Percentiles rank a stretch among this genome's conserved stretches.
These are phyloP conservation scores for Chironomus riparius DNA, from an alignment of 2,888 invertebrate genomes.

Conservation along the genomic window DNA sequence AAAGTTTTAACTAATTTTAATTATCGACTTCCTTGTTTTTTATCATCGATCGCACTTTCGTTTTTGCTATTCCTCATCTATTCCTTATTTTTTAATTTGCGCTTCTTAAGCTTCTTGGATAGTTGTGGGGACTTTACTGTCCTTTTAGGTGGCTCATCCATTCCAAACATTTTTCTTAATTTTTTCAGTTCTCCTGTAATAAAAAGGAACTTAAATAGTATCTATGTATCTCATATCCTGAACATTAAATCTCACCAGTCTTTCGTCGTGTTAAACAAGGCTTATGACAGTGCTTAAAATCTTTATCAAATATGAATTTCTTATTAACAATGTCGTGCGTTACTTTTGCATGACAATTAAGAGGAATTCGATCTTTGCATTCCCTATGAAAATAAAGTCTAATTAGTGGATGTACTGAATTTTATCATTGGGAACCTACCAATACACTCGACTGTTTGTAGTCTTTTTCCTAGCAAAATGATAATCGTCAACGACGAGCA, in stretches of 20 bases:
- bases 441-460: background rate
- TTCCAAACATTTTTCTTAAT: constrained; percentile 26
- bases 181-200: constrained; percentile 33
- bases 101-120: too few species aligned
- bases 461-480: background rate
- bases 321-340: background rate
- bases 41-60: too few species aligned
- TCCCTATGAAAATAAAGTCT: background rate
- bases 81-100: too few species aligned
- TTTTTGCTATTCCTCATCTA: too few species aligned
- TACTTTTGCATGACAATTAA: background rate
- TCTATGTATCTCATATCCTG: too few species aligned
- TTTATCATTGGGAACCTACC: background rate
- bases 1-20: background rate
- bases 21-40: background rate
- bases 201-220: too few species aligned
- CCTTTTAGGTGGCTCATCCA: background rate
- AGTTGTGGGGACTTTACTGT: too few species aligned
- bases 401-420: background rate
- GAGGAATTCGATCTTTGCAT: background rate
- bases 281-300: constrained; percentile 33
- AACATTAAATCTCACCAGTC: constrained; percentile 19
- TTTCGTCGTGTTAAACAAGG: constrained; percentile 34
- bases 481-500: background rate
- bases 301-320: background rate